These are phyloP conservation scores for Galago senegalensis DNA, from an alignment of 2,797 vertebrate species.

Conservation along the genomic window DNA sequence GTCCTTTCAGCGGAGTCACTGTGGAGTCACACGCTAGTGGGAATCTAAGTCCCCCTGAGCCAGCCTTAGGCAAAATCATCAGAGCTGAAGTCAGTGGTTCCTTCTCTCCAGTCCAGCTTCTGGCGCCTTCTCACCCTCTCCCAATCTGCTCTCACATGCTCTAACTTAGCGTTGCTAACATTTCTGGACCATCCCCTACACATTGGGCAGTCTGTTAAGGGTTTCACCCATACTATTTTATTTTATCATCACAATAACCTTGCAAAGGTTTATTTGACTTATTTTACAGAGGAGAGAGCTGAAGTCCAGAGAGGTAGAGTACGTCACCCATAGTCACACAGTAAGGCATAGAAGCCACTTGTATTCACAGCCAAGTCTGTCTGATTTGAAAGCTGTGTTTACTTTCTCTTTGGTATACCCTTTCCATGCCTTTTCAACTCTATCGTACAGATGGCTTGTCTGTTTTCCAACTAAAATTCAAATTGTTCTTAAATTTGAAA, in stretches of 20 bases:
- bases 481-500: slow-evolving; percentile 37
- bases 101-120: not conserved
- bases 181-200: slow-evolving; percentile 52
- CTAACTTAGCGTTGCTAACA: slow-evolving; percentile 45
- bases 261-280: not conserved
- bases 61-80: slow-evolving; percentile 67
- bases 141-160: slow-evolving; percentile 66
- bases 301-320: slow-evolving; percentile 8
- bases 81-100: slow-evolving; percentile 30
- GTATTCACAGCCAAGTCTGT: not conserved
- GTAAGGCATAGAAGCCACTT: not conserved
- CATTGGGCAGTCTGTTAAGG: slow-evolving; percentile 52
- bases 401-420: not conserved
- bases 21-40: slow-evolving; percentile 1
- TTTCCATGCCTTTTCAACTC: not conserved
- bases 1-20: not conserved
- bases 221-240: slow-evolving; percentile 32
- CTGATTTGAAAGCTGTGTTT: not conserved
- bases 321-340: not conserved
- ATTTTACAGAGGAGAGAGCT: not conserved
- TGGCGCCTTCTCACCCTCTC: slow-evolving; percentile 41
- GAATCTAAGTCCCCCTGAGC: slow-evolving; percentile 51
- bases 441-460: not conserved
- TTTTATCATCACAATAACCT: slow-evolving; percentile 54
- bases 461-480: slow-evolving; percentile 44